Base-by-base conservation (phyloP, 2,888 invertebrate species). In the Tinea pellionella region DNA sequence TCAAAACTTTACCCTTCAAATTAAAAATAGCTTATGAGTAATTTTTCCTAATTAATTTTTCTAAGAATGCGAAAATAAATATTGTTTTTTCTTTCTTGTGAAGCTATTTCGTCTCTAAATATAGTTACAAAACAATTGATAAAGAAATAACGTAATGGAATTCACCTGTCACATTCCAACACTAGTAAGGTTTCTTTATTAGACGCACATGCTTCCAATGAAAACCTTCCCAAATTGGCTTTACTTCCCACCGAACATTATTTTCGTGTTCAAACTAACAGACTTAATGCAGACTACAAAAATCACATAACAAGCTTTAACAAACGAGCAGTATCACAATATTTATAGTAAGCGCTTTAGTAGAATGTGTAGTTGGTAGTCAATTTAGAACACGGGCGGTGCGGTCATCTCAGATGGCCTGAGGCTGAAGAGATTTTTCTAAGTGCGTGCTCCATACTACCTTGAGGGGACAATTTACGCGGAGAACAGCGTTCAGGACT, bases 401-500 rank as follows among this genome's bases (percentile, higher is more conserved):
- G 29, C 24, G 57, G 30, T 57, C 18, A 53, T 53, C 19, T 53
- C 42, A 6, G 42, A 61, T 55, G 56, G 63, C 63, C 62, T 43
- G 16, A 12, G 62, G 64, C 62, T 56, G 61, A 60, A 61, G 58
- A 59, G 43, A 67, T 70, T 73, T 73, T 75, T 80, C 75, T 76
- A 75, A 75, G 75, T 75, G 72, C 72, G 71, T 72, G 71, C 69
- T 70, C 66, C 59, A 19, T 47, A 41, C 29, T 59, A 43, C 74
- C 85, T 76, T 61, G 66, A 65, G 80, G 86, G 78, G 79, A 86
- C 85, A 85, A 85, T 86, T 87, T 85, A 74, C 76, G 73, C 73
- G 69, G 71, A 67, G 69, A 69, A 18, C 59, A 65, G 66, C 66
- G 69, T 71, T 68, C 57, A 13, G 32, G 29, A 8, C 59, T 61